phyloP scores from a whole-genome alignment of 2,797 vertebrate species.

The Lophius americanus region DNA sequence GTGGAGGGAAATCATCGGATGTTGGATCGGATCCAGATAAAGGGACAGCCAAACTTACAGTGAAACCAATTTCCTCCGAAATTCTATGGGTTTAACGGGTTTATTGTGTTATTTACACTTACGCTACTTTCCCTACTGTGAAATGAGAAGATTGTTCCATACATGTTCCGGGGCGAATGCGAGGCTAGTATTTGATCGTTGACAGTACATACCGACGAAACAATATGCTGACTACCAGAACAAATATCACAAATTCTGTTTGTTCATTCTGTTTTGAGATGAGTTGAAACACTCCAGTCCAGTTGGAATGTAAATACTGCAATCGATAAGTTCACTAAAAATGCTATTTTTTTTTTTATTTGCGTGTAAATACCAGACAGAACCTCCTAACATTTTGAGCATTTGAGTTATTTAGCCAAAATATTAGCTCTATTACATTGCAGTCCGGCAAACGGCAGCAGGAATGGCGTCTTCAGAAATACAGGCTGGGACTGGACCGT shows the following conservation, averaged over 20 bases:
- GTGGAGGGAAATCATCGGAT: no score
- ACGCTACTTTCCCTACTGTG: background rate
- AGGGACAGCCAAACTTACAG: no score
- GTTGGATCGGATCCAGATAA: no score
- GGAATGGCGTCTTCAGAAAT: background rate
- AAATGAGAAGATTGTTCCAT: background rate
- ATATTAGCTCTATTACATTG: no score
- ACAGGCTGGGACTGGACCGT: background rate
- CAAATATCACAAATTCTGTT: background rate
- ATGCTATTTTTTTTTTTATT: no score
- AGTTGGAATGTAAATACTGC: background rate
- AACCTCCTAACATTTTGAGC: no score
- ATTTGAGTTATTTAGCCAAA: no score
- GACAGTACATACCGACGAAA: no score
- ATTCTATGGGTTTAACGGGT: no score
- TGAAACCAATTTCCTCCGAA: no score
- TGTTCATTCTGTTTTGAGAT: background rate
- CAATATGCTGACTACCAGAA: background rate
- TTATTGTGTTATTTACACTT: constrained; percentile 6
- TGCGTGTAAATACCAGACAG: no score
- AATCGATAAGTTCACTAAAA: no score
- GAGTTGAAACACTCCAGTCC: background rate
- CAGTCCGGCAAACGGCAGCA: background rate
- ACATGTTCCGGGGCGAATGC: background rate
- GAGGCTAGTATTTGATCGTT: background rate